Base-by-base conservation (phyloP, 2,797 vertebrate genomes). In the Sebastes iracundus region DNA sequence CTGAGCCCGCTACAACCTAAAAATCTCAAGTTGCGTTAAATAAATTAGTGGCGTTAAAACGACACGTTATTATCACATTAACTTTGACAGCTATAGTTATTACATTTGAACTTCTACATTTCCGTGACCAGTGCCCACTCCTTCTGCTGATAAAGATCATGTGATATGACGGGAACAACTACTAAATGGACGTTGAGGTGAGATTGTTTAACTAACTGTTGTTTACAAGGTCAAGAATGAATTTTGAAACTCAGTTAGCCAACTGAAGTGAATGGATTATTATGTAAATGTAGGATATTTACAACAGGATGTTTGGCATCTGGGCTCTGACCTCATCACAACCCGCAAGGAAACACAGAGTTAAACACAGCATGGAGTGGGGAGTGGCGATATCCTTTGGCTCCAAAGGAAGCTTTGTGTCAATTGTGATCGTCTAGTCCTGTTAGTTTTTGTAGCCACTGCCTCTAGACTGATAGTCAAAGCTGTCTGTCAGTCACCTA, bases 401-500 rank as follows among this genome's bases (percentile, higher is more conserved):
- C 14, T 55, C 42, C 2, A 6, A n/a, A 25, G 23, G 9, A 68
- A 74, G 67, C 46, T 58, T 61, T 75, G 13, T 60, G 35, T 53
- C 27, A 58, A 35, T 30, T 67, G 28, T 58, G 38, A 46, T 55
- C 38, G 46, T 78, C 68, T 75, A 32, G 38, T 63, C 22, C 11
- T 33, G 22, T 71, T 79, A 53, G 27, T 60, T 74, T 62, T 64
- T 69, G 38, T 6, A 65, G 56, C 35, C 10, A 32, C 9, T n/a
- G 42, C 52, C 46, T 79, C 55, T 32, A 33, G 7, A 30, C 7
- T 55, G 33, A 72, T 10, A 70, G 60, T 73, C 49, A 22, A 25
- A 63, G 56, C 38, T 77, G 72, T 30, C 68, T 22, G 59, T 72
- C 79, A 77, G 62, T 81, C 71, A 63, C 14, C 14, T 81, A 27